Percentiles rank a stretch among this genome's conserved stretches.
These are phyloP conservation scores for Chrysolina oricalcia DNA, from an alignment of 2,888 invertebrate genomes.

Conservation along the genomic window DNA sequence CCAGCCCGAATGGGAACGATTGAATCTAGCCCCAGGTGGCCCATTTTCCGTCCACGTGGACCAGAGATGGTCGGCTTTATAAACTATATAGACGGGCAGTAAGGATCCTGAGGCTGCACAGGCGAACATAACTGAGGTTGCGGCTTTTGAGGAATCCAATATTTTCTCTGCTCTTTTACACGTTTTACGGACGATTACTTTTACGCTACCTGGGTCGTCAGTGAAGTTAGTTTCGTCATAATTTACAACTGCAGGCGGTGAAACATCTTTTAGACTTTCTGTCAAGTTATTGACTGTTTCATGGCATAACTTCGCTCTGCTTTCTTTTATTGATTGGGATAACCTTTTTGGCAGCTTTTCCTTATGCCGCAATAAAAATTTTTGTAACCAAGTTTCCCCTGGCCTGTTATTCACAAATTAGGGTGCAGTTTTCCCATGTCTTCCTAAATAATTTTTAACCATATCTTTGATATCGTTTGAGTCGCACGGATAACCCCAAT, in stretches of 20 bases:
- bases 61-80: slow-evolving; percentile 45
- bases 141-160: slow-evolving; percentile 30
- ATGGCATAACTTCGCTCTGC: no score
- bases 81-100: slow-evolving; percentile 20
- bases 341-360: slow-evolving; percentile 33
- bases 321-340: slow-evolving; percentile 30
- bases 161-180: slow-evolving; percentile 32
- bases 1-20: slow-evolving; percentile 24
- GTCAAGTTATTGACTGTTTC: no score
- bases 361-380: slow-evolving; percentile 26
- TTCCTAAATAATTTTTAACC: background rate
- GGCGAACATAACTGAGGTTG: slow-evolving; percentile 33
- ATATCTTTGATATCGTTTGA: background rate
- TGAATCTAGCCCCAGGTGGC: slow-evolving; percentile 37
- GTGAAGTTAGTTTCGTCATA: slow-evolving; percentile 52
- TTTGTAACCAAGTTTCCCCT: slow-evolving; percentile 25
- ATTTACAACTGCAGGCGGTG: slow-evolving; percentile 35
- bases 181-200: slow-evolving; percentile 41
- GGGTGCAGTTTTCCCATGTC: background rate
- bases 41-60: slow-evolving; percentile 29
- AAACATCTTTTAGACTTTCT: background rate
- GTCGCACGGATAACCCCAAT: slow-evolving; percentile 2
- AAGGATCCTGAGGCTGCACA: slow-evolving; percentile 35
- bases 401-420: background rate
- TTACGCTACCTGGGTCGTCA: slow-evolving; percentile 48